Conservation (phyloP, 2,113 vertebrate genomes). For the Apus apus region DNA sequence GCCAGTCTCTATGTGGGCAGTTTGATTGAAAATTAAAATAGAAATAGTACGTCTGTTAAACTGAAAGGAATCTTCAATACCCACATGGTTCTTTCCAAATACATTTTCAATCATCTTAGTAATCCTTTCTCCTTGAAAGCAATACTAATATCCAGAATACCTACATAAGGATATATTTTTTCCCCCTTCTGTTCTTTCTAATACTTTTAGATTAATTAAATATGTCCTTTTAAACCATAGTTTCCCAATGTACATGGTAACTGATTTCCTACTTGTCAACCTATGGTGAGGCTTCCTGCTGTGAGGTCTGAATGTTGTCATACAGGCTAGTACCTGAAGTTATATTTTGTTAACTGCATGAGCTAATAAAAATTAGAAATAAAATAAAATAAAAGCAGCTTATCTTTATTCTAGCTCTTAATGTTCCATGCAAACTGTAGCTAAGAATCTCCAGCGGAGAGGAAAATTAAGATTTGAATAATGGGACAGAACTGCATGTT, state of each 20-base stretch:
- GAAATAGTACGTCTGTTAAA: neutral
- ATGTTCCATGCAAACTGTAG: neutral
- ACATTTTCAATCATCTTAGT: neutral
- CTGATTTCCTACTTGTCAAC: neutral
- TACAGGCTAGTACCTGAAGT: neutral
- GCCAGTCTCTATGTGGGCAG: neutral
- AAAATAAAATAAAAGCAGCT: neutral
- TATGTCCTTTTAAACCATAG: neutral
- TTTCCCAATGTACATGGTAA: neutral
- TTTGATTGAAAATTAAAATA: neutral
- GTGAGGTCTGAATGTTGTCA: neutral
- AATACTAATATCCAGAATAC: neutral
- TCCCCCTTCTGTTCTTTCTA: neutral
- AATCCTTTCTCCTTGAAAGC: neutral
- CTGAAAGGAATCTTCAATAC: neutral
- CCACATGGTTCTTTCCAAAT: neutral
- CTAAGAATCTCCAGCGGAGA: constrained; percentile 25
- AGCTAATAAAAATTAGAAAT: neutral
- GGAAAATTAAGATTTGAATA: constrained; percentile 43
- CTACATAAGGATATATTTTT: neutral
- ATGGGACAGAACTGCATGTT: constrained; percentile 9
- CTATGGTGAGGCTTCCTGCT: neutral
- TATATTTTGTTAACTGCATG: neutral
- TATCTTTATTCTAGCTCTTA: neutral
- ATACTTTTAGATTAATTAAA: neutral